These are phyloP conservation scores for Sorex araneus DNA, from an alignment of 2,113 vertebrate species.

Conservation along the genomic window DNA sequence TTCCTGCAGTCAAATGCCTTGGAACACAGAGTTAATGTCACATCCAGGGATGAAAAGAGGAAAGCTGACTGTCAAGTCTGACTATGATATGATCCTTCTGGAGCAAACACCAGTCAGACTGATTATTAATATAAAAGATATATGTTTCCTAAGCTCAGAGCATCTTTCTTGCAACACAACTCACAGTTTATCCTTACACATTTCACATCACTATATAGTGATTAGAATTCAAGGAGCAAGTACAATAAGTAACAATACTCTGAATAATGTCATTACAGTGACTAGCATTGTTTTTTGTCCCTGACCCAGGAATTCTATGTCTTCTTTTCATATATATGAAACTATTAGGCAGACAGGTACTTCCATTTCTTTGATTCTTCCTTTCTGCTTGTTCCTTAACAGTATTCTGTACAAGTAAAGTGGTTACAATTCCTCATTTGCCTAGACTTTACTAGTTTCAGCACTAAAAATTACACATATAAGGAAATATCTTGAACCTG, in stretches of 20 bases:
- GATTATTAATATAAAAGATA: background rate
- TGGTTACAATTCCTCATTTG: background rate
- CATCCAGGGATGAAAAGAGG: background rate
- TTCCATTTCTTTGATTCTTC: background rate
- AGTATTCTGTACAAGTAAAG: background rate
- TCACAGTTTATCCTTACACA: background rate
- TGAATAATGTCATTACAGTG: background rate
- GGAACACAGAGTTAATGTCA: background rate
- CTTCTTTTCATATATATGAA: conserved; percentile 3
- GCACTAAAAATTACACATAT: background rate
- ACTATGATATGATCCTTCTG: background rate
- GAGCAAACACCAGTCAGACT: background rate
- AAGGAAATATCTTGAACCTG: background rate
- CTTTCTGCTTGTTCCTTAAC: background rate
- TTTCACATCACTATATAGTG: background rate
- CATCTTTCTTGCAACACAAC: background rate
- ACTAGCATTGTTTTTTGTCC: background rate
- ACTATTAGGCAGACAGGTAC: background rate
- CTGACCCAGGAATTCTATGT: background rate
- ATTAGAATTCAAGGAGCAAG: background rate
- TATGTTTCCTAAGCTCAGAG: background rate
- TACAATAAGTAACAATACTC: background rate
- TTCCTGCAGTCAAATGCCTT: background rate
- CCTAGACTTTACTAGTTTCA: background rate
- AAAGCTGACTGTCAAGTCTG: background rate